These are phyloP conservation scores for Habropoda laboriosa DNA, from an alignment of 1,140 invertebrate genomes.

Conservation along the genomic window DNA sequence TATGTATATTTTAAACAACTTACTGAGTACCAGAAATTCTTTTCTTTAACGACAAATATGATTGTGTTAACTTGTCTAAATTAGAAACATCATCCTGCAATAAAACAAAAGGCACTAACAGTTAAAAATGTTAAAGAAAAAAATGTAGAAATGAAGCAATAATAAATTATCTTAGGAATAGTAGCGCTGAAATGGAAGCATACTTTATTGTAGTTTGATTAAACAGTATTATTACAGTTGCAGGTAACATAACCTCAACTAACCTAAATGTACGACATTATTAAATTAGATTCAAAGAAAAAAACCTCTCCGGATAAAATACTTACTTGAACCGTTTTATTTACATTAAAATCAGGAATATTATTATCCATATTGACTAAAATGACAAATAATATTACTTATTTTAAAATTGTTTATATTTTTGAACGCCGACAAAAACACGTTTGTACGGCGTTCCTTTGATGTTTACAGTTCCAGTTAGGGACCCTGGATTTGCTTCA, in stretches of 20 bases:
- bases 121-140: not conserved
- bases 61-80: constrained; percentile 53
- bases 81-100: constrained; percentile 52
- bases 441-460: constrained; percentile 27
- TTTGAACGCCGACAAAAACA: constrained; percentile 9
- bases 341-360: not conserved
- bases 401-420: not conserved
- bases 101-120: not conserved
- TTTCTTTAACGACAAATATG: constrained; percentile 62
- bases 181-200: not conserved
- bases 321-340: constrained; percentile 5
- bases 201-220: not conserved
- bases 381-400: constrained; percentile 35
- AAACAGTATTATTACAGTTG: not conserved
- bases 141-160: not conserved
- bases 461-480: constrained; percentile 29
- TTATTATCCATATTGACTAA: constrained; percentile 23
- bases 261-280: constrained; percentile 8
- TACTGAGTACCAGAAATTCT: constrained; percentile 71
- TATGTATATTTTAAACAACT: constrained; percentile 45
- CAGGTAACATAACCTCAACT: constrained; percentile 10
- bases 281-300: not conserved
- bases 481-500: not conserved
- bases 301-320: not conserved
- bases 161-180: too few species aligned